Percentiles rank a stretch among this genome's conserved stretches.
These are phyloP conservation scores for Fragum sueziense DNA, from an alignment of 2,888 invertebrate species.

Conservation along the genomic window DNA sequence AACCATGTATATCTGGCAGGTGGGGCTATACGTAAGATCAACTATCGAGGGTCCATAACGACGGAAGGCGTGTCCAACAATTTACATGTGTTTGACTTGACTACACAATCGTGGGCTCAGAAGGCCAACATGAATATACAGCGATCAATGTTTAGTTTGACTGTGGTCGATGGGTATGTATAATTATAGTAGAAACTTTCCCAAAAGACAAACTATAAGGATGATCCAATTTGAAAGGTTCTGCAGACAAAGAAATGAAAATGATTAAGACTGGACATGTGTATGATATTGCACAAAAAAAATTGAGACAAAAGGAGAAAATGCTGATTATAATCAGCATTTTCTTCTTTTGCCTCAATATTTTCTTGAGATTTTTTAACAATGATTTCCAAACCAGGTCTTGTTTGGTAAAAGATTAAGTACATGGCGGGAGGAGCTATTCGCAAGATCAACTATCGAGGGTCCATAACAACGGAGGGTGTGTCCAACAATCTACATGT, in stretches of 20 bases:
- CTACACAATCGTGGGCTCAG: conserved; percentile 83
- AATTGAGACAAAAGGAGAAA: neutral
- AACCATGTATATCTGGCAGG: conserved; percentile 80
- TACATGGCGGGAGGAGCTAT: conserved; percentile 79
- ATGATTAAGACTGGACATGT: neutral
- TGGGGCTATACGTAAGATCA: conserved; percentile 80
- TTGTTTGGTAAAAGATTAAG: too few species aligned
- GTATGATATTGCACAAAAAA: too few species aligned
- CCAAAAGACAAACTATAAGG: neutral
- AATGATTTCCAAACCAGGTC: neutral
- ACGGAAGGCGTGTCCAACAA: conserved; percentile 78
- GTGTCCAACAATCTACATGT: conserved; percentile 76
- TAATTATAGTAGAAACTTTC: neutral
- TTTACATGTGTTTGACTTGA: conserved; percentile 78
- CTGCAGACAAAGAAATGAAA: neutral
- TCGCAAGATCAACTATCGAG: conserved; percentile 79
- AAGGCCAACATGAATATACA: conserved; percentile 84
- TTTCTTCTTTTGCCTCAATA: too few species aligned
- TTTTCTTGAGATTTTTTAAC: neutral
- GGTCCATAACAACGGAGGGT: conserved; percentile 79
- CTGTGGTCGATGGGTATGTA: conserved; percentile 83
- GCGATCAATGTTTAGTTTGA: conserved; percentile 84
- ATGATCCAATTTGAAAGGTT: too few species aligned
- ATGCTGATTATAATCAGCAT: neutral
- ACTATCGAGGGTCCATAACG: conserved; percentile 79